phyloP scores from a whole-genome alignment of 1,140 invertebrate genomes.

The Dreissena polymorpha region DNA sequence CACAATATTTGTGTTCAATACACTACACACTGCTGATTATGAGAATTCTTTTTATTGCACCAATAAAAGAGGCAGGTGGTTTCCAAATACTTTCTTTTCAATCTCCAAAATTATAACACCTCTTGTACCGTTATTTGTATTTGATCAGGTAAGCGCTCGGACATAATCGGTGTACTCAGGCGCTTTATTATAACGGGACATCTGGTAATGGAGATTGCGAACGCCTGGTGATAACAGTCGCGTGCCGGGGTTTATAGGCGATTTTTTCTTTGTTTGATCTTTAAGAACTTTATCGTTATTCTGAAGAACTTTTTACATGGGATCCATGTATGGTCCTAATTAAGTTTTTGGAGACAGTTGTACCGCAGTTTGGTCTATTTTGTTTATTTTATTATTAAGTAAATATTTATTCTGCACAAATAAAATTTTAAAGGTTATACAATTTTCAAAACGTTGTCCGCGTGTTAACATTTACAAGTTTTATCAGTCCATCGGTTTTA shows the following conservation, averaged over 20 bases:
- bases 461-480: no score
- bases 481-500: no score
- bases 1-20: slow-evolving; percentile 5
- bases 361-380: no score
- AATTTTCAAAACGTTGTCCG: no score
- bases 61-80: slow-evolving; percentile 9
- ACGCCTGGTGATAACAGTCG: slow-evolving; percentile 3
- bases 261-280: not conserved
- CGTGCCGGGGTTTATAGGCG: slow-evolving; percentile 24
- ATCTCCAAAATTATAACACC: slow-evolving; percentile 36
- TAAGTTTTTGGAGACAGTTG: no score
- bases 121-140: slow-evolving; percentile 27
- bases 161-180: slow-evolving; percentile 25
- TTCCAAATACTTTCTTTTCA: slow-evolving; percentile 36
- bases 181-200: slow-evolving; percentile 50
- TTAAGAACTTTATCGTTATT: not conserved
- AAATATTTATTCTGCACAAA: no score
- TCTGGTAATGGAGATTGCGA: slow-evolving; percentile 11
- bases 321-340: no score
- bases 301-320: no score
- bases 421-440: no score
- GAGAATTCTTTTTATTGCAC: not conserved
- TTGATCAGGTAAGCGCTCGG: slow-evolving; percentile 18
- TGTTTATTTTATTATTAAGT: no score
- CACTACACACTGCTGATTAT: not conserved